Evolutionary conservation across 1,140 invertebrate species (phyloP), one percentile per base, ranked within the genome.

Genomic region (Panonychus citri): DNA sequence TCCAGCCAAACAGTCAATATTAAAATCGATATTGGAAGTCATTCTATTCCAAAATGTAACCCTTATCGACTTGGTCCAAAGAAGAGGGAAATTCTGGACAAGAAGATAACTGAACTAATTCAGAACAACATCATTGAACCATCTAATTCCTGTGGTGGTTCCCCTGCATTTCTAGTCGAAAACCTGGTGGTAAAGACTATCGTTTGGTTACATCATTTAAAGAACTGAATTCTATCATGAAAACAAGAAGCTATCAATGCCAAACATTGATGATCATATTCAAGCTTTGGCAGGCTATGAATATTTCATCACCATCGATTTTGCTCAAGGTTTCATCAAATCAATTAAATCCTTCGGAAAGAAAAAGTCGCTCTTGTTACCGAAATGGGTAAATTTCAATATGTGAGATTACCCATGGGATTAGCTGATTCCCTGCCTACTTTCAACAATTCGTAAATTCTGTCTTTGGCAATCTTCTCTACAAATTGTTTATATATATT

Each of bases 401-500:
- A 53, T 21, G 8, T 24, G 4, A 13, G 55, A 7, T 55, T 64
- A 54, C 62, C 62, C 0, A 57, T 62, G 17, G 60, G 62, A 15
- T 50, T 62, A 10, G 21, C 30, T 13, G 42, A 54, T 54, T 28
- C 58, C 28, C 62, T 19, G 58, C 60, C 5, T 55, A 39, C 5
- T 71, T 70, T 53, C 65, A 67, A 53, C 52, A 69, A 8, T 37
- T 68, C 0, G 64, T 71, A 2, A 66, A 68, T 24, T 7, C 7
- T 7, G n/a, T 46, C 7, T 24, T 46, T 24, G 42, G 21, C 17
- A 17, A 46, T 46, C 17, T 8, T 8, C 12, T 17, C 8, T 17
- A 30, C 5, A 52, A 52, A n/a, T 10, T 8, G 24, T 34, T 5
- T 34, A 3, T 27, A 25, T 52, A n/a, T 21, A 52, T 52, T 12